phyloP scores from a whole-genome alignment of 2,113 vertebrate species.

The Felis chaus region DNA sequence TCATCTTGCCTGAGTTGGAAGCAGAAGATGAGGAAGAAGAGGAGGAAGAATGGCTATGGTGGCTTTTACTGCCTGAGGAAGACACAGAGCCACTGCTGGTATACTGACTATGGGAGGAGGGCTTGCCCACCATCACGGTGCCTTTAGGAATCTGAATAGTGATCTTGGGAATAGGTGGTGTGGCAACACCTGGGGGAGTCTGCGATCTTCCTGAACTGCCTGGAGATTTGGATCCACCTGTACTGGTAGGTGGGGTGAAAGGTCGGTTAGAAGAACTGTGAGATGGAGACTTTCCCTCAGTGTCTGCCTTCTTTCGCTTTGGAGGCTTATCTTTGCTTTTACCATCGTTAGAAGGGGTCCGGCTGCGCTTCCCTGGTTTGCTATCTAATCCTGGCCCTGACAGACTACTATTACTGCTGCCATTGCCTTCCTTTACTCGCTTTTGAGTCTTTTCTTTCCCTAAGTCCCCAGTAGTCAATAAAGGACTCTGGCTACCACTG shows the following conservation, averaged over 20 bases:
- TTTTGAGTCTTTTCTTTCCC: conserved; percentile 90
- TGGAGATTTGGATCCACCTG: conserved; percentile 95
- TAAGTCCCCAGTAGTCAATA: conserved; percentile 88
- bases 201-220: conserved; percentile 96
- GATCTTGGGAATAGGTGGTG: conserved; percentile 98
- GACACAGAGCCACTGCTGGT: conserved; percentile 85
- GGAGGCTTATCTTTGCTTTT: conserved; percentile 98
- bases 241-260: conserved; percentile 96
- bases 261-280: conserved; percentile 94
- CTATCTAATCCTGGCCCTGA: conserved; percentile 87
- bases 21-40: conserved; percentile 90
- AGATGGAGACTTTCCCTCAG: conserved; percentile 96
- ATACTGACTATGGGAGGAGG: conserved; percentile 95
- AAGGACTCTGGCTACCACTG: conserved; percentile 94
- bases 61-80: conserved; percentile 91
- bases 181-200: conserved; percentile 95
- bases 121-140: conserved; percentile 95
- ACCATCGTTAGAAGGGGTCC: conserved; percentile 96
- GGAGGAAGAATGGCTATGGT: conserved; percentile 94
- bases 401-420: conserved; percentile 84
- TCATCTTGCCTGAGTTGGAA: conserved; percentile 95
- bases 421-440: conserved; percentile 88
- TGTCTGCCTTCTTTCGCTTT: conserved; percentile 96
- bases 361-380: conserved; percentile 95
- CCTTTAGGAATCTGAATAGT: conserved; percentile 98